Evolutionary conservation across 1,140 invertebrate species (phyloP).

Genomic region (Lysiphlebus fabarum): DNA sequence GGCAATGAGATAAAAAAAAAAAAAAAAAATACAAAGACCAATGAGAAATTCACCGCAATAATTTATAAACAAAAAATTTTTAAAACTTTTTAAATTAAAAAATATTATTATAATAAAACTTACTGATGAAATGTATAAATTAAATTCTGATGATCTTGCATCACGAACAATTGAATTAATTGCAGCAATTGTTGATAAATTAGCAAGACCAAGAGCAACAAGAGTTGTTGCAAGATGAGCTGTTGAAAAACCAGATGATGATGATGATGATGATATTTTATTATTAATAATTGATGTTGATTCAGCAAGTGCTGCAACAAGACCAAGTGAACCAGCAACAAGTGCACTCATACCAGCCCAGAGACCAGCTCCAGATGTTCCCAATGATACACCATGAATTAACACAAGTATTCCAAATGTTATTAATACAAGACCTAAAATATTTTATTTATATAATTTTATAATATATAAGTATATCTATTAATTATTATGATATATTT

Average conservation of each 20-base stretch:
- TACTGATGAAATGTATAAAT: slow-evolving; percentile 16
- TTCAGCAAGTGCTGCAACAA: slow-evolving; percentile 45
- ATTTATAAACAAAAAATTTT: not conserved
- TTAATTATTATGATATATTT: too few relatives aligned
- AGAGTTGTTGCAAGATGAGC: slow-evolving; percentile 49
- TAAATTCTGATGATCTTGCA: slow-evolving; percentile 37
- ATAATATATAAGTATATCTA: not conserved
- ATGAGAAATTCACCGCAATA: slow-evolving; percentile 15
- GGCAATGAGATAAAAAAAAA: slow-evolving; percentile 5
- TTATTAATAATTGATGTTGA: slow-evolving; percentile 22
- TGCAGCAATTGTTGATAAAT: slow-evolving; percentile 52
- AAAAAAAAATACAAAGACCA: not conserved
- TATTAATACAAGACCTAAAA: slow-evolving; percentile 50
- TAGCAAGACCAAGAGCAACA: slow-evolving; percentile 48
- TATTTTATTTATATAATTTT: not conserved
- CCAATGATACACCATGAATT: slow-evolving; percentile 52
- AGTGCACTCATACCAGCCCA: slow-evolving; percentile 56
- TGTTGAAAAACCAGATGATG: slow-evolving; percentile 44
- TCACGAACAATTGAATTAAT: slow-evolving; percentile 49
- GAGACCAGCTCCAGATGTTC: slow-evolving; percentile 52
- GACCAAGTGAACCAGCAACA: slow-evolving; percentile 47
- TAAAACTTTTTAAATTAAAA: not conserved
- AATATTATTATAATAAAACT: slow-evolving; percentile 8
- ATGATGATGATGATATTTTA: not conserved
- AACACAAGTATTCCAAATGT: slow-evolving; percentile 54